Evolutionary conservation across 2,888 invertebrate genomes (phyloP).

Genomic region (Metellina segmentata): DNA sequence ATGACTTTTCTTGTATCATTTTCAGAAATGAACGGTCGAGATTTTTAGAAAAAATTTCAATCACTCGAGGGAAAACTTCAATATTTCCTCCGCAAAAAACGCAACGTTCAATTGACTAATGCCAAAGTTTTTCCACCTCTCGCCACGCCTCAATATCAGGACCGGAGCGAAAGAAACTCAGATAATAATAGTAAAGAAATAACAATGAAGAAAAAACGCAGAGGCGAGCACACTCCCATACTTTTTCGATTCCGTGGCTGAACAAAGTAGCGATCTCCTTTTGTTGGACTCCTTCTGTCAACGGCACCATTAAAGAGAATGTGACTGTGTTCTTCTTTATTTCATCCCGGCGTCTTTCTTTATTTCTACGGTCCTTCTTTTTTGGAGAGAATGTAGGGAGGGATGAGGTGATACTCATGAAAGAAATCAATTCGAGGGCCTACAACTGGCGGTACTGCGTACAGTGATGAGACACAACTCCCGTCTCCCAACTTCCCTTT

Average conservation of each 20-base stretch:
- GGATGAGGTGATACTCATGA: slow-evolving; percentile 62
- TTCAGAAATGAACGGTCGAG: neutral
- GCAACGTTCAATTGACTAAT: slow-evolving; percentile 10
- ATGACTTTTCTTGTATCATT: neutral
- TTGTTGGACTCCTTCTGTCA: slow-evolving; percentile 65
- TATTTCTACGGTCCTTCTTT: slow-evolving; percentile 13
- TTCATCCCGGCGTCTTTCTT: slow-evolving; percentile 4
- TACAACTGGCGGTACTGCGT: slow-evolving; percentile 2
- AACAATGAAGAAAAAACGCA: slow-evolving; percentile 20
- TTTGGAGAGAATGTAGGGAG: neutral
- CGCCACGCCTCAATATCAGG: neutral
- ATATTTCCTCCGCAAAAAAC: neutral
- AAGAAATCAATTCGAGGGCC: slow-evolving; percentile 65
- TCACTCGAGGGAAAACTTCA: neutral
- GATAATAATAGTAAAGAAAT: neutral
- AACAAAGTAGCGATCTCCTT: slow-evolving; percentile 64
- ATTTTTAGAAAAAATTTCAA: slow-evolving; percentile 11
- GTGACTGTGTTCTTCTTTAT: slow-evolving; percentile 58
- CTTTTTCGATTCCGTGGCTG: slow-evolving; percentile 57
- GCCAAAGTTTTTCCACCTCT: neutral
- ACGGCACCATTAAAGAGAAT: slow-evolving; percentile 69
- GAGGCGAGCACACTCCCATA: slow-evolving; percentile 28
- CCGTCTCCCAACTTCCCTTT: neutral
- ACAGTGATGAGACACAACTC: slow-evolving; percentile 34
- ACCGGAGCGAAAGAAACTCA: neutral